Base-by-base conservation (phyloP, 92 coral and sea anemone genomes). In the Pocillopora grandis region DNA sequence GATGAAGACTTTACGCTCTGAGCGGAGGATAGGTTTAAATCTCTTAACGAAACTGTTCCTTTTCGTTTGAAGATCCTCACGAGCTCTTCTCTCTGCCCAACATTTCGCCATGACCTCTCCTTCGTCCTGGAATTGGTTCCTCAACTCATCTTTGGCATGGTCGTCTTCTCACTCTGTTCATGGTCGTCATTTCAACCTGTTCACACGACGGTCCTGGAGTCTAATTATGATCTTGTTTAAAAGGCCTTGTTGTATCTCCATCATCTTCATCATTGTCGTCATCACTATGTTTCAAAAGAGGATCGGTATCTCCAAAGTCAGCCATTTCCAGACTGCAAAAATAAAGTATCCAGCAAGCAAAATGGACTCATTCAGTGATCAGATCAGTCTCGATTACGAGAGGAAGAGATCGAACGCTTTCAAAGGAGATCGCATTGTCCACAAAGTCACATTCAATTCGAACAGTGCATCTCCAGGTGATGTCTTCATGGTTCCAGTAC, bases 391-490 rank as follows among this genome's bases (percentile, higher is more conserved):
- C 10, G 9, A 7, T 2, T 70, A 1, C 18, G 19, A 3, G 2
- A 19, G 12, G 10, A 35, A 35, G 37, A 70, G 5, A 13, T 17
- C 58, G 14, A 70, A 70, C 23, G 76, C 67, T 14, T 18, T 62
- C 35, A 86, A 78, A 35, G 89, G 79, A 5, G 84, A 78, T 33
- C 20, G 78, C 14, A n/a, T 18, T 1, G 20, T 33, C 0, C 84
- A 86, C 52, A 31, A 85, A 23, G 74, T 72, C 2, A 86, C 79
- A 11, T 79, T 86, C 23, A 69, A 78, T 23, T 84, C 79, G 9
- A 69, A 64, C 17, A 85, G 66, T 18, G 88, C 88, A 11, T 42
- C 68, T 1, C 84, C 88, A 10, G 84, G 84, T 5, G 69, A 76
- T 57, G 76, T 66, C 2, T 12, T 84, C 0, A 31, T 59, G 2